Conservation (phyloP, 1,140 invertebrate species). For the Pseudobourletiella spinata region DNA sequence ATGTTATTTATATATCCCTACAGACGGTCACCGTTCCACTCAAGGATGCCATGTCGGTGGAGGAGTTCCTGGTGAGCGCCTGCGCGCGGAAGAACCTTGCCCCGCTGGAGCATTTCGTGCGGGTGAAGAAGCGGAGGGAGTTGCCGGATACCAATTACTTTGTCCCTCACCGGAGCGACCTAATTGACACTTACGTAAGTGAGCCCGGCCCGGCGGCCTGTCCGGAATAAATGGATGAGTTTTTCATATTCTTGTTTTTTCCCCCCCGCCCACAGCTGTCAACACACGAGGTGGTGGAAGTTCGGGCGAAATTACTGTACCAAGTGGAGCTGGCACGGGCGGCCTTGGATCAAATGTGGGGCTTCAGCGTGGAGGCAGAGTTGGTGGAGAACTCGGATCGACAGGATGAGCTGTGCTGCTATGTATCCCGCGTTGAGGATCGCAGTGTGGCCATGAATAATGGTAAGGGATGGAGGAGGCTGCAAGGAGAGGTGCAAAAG, state of each 20-base stretch:
- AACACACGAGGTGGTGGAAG: conserved; percentile 79
- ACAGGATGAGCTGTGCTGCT: conserved; percentile 93
- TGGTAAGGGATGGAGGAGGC: conserved; percentile 50
- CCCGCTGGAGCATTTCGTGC: conserved; percentile 88
- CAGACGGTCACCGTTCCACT: conserved; percentile 71
- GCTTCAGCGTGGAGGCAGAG: conserved; percentile 93
- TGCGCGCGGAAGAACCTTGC: conserved; percentile 73
- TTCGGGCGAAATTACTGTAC: conserved; percentile 88
- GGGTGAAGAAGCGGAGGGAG: conserved; percentile 85
- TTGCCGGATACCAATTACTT: conserved; percentile 84
- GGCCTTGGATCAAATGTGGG: conserved; percentile 90
- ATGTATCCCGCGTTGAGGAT: conserved; percentile 88
- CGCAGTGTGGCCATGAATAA: conserved; percentile 90
- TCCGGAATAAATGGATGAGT: no score
- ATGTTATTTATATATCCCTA: conserved; percentile 14
- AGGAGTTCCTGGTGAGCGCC: conserved; percentile 85
- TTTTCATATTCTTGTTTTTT: no score
- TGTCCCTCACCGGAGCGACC: conserved; percentile 80
- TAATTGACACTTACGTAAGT: conserved; percentile 92
- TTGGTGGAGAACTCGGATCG: conserved; percentile 89
- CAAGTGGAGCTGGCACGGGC: conserved; percentile 85
- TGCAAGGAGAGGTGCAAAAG: no score
- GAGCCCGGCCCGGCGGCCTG: background rate
- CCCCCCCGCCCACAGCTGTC: conserved; percentile 56
- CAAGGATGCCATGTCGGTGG: conserved; percentile 83